Conservation (phyloP, 2,888 invertebrate species). For the Acanthosepion esculentum region DNA sequence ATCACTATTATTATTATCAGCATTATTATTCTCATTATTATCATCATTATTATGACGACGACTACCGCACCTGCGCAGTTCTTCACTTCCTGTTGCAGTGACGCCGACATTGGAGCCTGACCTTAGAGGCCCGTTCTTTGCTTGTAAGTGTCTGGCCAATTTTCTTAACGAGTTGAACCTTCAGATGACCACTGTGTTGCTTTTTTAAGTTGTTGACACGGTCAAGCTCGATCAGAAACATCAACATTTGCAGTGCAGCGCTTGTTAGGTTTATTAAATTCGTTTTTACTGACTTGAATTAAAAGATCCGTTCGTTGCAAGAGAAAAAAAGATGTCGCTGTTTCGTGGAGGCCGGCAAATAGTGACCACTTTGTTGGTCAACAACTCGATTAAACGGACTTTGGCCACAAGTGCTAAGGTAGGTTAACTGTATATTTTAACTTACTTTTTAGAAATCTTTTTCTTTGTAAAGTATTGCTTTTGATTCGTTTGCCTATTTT, state of each 20-base stretch:
- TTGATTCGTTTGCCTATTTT: too few species aligned
- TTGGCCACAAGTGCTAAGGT: background rate
- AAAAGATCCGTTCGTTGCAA: background rate
- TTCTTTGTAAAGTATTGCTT: too few species aligned
- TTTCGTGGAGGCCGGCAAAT: background rate
- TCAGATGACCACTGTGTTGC: background rate
- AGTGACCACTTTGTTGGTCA: background rate
- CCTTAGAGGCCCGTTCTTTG: background rate
- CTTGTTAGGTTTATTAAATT: background rate
- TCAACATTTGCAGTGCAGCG: background rate
- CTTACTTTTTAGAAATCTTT: too few species aligned
- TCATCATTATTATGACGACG: background rate
- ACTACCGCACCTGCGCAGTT: background rate
- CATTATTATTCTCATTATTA: background rate
- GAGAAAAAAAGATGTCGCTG: background rate
- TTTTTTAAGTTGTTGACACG: background rate
- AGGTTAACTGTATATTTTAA: background rate
- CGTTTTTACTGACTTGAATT: background rate
- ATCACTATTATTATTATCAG: background rate
- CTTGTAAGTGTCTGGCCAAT: background rate
- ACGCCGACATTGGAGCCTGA: conserved; percentile 22
- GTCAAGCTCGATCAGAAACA: background rate
- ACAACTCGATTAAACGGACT: background rate
- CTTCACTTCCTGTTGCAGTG: conserved; percentile 4
- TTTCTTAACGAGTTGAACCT: background rate